A percentile compares a stretch with the other conserved stretches of the same genome.
Conservation (phyloP, 2,113 vertebrate genomes). For the Penelope pileata region DNA sequence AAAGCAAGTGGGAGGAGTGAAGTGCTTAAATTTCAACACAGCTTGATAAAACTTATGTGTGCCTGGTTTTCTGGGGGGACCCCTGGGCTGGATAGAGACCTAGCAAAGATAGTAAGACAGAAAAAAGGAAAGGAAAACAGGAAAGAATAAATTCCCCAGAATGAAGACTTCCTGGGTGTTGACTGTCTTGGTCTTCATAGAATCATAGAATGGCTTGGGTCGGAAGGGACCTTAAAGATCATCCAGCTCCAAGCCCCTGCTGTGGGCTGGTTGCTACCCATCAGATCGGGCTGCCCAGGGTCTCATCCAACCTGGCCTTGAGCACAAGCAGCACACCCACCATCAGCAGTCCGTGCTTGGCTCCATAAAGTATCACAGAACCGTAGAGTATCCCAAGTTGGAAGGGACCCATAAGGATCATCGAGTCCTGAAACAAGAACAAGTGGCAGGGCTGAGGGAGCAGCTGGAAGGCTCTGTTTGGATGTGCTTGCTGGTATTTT, state of each 20-base stretch:
- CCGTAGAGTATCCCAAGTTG: no score
- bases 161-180: neutral
- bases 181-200: neutral
- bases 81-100: neutral
- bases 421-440: rapidly evolving
- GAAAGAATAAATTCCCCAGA: neutral
- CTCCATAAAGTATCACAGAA: neutral
- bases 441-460: neutral
- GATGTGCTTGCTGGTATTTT: neutral
- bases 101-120: neutral
- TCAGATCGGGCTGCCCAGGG: no score
- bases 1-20: no score
- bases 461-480: neutral
- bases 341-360: rapidly evolving
- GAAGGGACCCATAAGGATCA: neutral
- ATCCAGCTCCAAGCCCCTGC: no score
- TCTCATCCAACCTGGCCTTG: no score
- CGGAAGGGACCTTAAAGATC: no score
- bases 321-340: neutral
- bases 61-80: neutral
- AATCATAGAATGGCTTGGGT: no score
- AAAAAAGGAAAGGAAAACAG: neutral
- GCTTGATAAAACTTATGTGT: neutral
- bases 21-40: neutral
- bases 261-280: no score